These are phyloP conservation scores for Parascotia fuliginaria DNA, from an alignment of 2,888 invertebrate genomes.

Conservation along the genomic window DNA sequence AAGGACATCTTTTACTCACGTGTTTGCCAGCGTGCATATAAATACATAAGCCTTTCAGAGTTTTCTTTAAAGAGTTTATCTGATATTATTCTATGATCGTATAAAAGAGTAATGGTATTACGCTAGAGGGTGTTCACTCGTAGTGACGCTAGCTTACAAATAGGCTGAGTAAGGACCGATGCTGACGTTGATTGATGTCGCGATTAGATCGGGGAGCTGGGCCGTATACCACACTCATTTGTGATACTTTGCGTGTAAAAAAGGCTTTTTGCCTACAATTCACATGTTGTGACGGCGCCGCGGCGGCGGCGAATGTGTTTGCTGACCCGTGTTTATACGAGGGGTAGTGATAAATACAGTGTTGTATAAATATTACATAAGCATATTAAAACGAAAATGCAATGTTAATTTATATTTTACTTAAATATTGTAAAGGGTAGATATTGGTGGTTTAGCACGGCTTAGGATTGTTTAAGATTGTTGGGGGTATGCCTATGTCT, in stretches of 20 bases:
- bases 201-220: slow-evolving; percentile 47
- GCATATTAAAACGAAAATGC: no score
- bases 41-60: no score
- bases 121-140: slow-evolving; percentile 30
- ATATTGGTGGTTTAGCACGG: no score
- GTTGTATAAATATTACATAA: no score
- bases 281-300: slow-evolving; percentile 2
- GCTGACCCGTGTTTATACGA: neutral
- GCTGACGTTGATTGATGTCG: slow-evolving; percentile 58
- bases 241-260: slow-evolving; percentile 31
- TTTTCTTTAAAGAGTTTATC: neutral
- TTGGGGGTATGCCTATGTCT: no score
- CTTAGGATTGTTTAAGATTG: no score
- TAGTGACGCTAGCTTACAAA: slow-evolving; percentile 44
- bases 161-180: slow-evolving; percentile 45
- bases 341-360: neutral
- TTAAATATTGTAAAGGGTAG: no score
- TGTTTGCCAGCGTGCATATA: no score
- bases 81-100: neutral
- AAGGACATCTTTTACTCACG: no score
- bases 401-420: no score
- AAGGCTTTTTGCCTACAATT: slow-evolving; percentile 12
- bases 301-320: neutral
- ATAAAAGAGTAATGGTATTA: slow-evolving; percentile 54
- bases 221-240: slow-evolving; percentile 35